phyloP scores from a whole-genome alignment of 2,113 vertebrate species.

The Cyprichromis sp. region DNA sequence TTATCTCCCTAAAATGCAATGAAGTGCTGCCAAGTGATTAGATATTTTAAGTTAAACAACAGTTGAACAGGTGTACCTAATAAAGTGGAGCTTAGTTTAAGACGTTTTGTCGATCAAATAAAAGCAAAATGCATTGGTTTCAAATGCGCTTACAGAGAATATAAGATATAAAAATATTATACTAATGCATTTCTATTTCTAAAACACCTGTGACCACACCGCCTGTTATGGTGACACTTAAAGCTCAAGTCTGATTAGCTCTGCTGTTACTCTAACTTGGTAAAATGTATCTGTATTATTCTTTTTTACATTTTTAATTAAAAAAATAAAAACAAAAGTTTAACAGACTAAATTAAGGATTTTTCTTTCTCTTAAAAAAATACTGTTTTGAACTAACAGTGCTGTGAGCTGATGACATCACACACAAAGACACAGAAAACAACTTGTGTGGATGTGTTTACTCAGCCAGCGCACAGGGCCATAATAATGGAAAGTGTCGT shows the following conservation, averaged over 20 bases:
- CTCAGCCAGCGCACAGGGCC: neutral
- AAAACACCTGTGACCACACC: neutral
- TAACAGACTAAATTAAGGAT: neutral
- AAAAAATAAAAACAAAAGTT: neutral
- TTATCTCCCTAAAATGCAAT: neutral
- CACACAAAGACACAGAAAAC: neutral
- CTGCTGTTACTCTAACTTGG: neutral
- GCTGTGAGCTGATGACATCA: neutral
- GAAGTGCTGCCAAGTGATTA: neutral
- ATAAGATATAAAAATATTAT: neutral
- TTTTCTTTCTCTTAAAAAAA: neutral
- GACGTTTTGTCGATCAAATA: neutral
- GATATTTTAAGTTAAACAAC: neutral
- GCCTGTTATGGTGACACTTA: neutral
- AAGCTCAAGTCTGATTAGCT: neutral
- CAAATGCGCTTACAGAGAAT: neutral
- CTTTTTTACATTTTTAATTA: neutral
- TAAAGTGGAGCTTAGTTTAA: neutral
- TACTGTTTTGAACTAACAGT: neutral
- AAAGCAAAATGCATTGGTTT: neutral
- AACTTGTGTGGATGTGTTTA: neutral
- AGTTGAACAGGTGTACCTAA: neutral
- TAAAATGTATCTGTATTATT: neutral
- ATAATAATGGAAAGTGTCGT: constrained; percentile 23
- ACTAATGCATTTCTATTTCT: neutral